These are phyloP conservation scores for Cyaniris semiargus DNA, from an alignment of 2,888 invertebrate genomes.

Conservation along the genomic window DNA sequence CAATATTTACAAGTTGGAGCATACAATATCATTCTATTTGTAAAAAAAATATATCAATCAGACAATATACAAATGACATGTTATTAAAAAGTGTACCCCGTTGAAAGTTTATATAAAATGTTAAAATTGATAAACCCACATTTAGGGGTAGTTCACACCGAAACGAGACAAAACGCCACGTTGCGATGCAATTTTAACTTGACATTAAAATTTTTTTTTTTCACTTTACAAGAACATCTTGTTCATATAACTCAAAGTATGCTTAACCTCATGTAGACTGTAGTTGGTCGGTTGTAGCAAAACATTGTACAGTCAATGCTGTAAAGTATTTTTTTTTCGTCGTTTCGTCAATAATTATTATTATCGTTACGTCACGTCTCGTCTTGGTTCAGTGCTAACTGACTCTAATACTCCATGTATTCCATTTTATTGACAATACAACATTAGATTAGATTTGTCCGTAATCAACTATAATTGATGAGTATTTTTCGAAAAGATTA, in stretches of 20 bases:
- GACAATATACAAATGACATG: constrained; percentile 57
- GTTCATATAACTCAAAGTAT: not conserved
- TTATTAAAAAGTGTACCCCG: constrained; percentile 25
- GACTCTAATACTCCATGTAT: not conserved
- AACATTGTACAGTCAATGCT: no score
- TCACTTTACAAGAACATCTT: not conserved
- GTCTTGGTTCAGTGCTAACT: no score
- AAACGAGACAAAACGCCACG: not conserved
- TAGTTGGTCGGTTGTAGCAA: no score
- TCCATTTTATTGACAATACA: constrained; percentile 36
- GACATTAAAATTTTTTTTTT: not conserved
- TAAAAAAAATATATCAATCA: constrained; percentile 49
- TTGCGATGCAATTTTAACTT: not conserved
- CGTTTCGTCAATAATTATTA: not conserved
- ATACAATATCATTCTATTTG: constrained; percentile 49
- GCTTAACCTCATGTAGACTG: no score
- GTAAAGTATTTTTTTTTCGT: not conserved
- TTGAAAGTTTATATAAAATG: constrained; percentile 26
- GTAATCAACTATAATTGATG: constrained; percentile 26
- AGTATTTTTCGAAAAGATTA: not conserved
- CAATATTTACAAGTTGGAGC: constrained; percentile 30
- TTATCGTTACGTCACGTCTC: not conserved
- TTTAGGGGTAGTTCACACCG: not conserved
- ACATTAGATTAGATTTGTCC: constrained; percentile 30
- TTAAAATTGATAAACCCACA: constrained; percentile 5